Conservation (phyloP, 1,140 invertebrate genomes). For the Drosophila littoralis region DNA sequence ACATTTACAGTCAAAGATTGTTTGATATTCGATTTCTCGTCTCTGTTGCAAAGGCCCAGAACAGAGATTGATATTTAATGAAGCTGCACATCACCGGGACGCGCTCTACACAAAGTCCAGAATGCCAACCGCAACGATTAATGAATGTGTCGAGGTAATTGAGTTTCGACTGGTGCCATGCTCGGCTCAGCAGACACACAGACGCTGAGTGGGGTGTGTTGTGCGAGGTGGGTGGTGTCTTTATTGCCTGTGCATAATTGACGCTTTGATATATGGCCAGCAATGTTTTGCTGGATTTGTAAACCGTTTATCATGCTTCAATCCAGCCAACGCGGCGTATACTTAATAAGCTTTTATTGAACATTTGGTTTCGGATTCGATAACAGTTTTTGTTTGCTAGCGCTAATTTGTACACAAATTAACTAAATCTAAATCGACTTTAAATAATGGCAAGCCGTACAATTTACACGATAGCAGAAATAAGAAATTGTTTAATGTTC, state of each 20-base stretch:
- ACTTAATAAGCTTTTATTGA: conserved; percentile 16
- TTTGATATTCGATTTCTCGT: background rate
- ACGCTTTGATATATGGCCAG: conserved; percentile 22
- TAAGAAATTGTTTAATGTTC: too few relatives aligned
- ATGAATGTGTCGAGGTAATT: conserved; percentile 46
- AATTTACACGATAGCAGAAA: too few relatives aligned
- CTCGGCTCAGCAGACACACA: background rate
- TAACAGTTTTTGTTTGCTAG: conserved; percentile 3
- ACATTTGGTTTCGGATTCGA: background rate
- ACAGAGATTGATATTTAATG: conserved; percentile 35
- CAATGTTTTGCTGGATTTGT: conserved; percentile 9
- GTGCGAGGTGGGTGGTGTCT: background rate
- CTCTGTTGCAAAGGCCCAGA: background rate
- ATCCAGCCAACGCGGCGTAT: conserved; percentile 12
- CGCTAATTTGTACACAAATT: conserved; percentile 11
- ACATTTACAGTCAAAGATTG: conserved; percentile 1
- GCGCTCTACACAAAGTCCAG: background rate
- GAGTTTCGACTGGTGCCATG: conserved; percentile 12
- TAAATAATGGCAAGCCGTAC: background rate
- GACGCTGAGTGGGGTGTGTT: background rate
- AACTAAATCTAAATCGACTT: background rate
- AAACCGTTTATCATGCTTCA: conserved; percentile 6
- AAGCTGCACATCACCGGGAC: conserved; percentile 8
- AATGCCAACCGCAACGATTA: conserved; percentile 32
- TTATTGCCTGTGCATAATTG: conserved; percentile 18